Conservation (phyloP, 2,888 invertebrate species). For the Ectemnius cavifrons region DNA sequence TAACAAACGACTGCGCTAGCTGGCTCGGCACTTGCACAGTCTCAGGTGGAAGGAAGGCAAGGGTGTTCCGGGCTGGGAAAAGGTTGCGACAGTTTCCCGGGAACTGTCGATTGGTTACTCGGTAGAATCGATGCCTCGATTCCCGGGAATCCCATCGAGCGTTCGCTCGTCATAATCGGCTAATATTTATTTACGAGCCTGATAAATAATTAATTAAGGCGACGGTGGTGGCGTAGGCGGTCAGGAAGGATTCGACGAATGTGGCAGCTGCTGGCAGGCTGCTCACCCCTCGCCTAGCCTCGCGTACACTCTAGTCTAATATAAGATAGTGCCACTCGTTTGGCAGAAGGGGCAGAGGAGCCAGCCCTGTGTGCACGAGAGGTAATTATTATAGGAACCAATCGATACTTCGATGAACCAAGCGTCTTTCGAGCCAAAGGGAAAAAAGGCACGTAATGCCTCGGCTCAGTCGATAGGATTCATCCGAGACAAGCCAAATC, state of each 20-base stretch:
- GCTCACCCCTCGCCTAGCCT: slow-evolving; percentile 32
- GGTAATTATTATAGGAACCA: slow-evolving; percentile 76
- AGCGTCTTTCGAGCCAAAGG: slow-evolving; percentile 51
- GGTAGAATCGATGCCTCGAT: slow-evolving; percentile 49
- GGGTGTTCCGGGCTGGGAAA: slow-evolving; percentile 20
- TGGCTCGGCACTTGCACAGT: too few relatives aligned
- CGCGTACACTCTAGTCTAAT: slow-evolving; percentile 63
- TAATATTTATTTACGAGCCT: slow-evolving; percentile 63
- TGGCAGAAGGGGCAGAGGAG: slow-evolving; percentile 58
- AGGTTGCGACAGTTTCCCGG: slow-evolving; percentile 46
- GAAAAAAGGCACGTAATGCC: slow-evolving; percentile 51
- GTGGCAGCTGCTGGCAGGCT: slow-evolving; percentile 61
- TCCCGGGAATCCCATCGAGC: slow-evolving; percentile 46
- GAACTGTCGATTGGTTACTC: slow-evolving; percentile 46
- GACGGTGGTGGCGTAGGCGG: slow-evolving; percentile 21
- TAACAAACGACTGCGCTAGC: too few relatives aligned
- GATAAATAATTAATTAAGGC: slow-evolving; percentile 68
- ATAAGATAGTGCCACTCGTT: slow-evolving; percentile 58
- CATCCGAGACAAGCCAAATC: too few relatives aligned
- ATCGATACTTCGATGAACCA: slow-evolving; percentile 75
- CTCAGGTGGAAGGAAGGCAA: too few relatives aligned
- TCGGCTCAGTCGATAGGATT: too few relatives aligned
- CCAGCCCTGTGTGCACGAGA: slow-evolving; percentile 72
- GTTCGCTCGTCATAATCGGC: slow-evolving; percentile 40
- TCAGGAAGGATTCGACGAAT: slow-evolving; percentile 57